These are phyloP conservation scores for Brenthis hecate DNA, from an alignment of 2,888 invertebrate genomes.

Conservation along the genomic window DNA sequence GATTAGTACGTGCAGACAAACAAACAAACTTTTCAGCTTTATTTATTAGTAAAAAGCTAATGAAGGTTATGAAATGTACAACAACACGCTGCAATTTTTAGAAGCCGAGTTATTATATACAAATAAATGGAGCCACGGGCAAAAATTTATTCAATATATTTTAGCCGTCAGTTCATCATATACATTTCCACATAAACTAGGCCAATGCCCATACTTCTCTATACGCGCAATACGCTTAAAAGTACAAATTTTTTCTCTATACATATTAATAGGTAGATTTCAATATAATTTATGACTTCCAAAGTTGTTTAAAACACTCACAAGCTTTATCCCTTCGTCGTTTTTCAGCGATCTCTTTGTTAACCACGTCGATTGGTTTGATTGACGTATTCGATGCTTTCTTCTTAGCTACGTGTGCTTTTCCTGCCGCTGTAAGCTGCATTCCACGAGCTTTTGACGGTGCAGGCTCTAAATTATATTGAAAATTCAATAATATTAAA, in stretches of 20 bases:
- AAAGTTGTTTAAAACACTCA: conserved; percentile 45
- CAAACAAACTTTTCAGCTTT: too few relatives aligned
- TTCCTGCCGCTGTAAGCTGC: conserved; percentile 69
- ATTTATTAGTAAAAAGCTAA: too few relatives aligned
- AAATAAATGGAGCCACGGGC: too few relatives aligned
- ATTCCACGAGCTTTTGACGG: conserved; percentile 54
- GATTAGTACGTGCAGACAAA: too few relatives aligned
- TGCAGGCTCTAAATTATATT: conserved; percentile 34
- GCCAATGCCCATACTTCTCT: too few relatives aligned
- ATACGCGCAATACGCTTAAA: too few relatives aligned
- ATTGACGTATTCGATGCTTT: conserved; percentile 59
- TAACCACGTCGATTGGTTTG: conserved; percentile 64
- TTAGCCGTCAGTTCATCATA: too few relatives aligned
- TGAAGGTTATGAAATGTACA: too few relatives aligned
- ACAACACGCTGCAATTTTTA: too few relatives aligned
- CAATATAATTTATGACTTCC: neutral
- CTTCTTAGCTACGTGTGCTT: conserved; percentile 64
- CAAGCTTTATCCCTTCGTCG: conserved; percentile 69
- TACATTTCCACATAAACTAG: too few relatives aligned
- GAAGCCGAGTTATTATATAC: too few relatives aligned
- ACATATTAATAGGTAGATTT: neutral
- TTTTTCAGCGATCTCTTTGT: conserved; percentile 71
- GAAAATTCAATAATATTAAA: neutral
- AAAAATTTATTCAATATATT: too few relatives aligned
- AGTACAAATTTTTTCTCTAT: neutral